phyloP scores from a whole-genome alignment of 2,797 vertebrate species.

The Antennarius maculatus region DNA sequence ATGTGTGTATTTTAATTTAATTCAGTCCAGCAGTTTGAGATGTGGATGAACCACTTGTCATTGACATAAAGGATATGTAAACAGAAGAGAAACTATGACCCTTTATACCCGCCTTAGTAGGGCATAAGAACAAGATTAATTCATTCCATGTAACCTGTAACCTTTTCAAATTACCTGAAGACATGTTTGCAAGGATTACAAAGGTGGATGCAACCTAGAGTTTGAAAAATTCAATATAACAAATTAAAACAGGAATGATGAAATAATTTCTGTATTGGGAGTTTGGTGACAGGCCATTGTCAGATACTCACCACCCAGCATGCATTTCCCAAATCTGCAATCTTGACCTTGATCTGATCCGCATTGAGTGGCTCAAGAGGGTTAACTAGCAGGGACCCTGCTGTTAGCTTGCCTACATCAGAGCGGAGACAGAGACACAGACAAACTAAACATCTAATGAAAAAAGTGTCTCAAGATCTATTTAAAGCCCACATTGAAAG shows the following conservation, averaged over 20 bases:
- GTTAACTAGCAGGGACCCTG: slow-evolving; percentile 94
- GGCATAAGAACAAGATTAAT: no score
- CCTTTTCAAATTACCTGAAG: no score
- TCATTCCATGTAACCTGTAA: no score
- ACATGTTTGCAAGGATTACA: background rate
- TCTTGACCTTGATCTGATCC: slow-evolving; percentile 98
- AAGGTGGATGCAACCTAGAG: background rate
- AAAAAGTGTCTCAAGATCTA: background rate
- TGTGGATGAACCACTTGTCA: no score
- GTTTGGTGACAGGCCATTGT: slow-evolving; percentile 54
- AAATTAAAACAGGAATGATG: slow-evolving; percentile 2
- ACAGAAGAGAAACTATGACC: no score
- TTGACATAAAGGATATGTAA: no score
- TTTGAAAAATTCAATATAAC: background rate
- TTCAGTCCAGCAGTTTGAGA: no score
- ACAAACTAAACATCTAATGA: slow-evolving; percentile 11
- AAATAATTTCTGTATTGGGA: slow-evolving; percentile 32
- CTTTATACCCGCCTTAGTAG: no score
- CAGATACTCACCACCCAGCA: slow-evolving; percentile 97
- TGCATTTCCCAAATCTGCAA: slow-evolving; percentile 98
- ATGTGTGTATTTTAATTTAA: no score
- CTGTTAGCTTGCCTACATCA: slow-evolving; percentile 86
- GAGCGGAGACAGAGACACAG: slow-evolving; percentile 23
- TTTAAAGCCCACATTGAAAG: slow-evolving; percentile 18
- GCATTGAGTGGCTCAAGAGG: slow-evolving; percentile 96